Evolutionary conservation across 2,888 invertebrate species (phyloP), one percentile per base, ranked within the genome.

Genomic region (Euclidia mi): DNA sequence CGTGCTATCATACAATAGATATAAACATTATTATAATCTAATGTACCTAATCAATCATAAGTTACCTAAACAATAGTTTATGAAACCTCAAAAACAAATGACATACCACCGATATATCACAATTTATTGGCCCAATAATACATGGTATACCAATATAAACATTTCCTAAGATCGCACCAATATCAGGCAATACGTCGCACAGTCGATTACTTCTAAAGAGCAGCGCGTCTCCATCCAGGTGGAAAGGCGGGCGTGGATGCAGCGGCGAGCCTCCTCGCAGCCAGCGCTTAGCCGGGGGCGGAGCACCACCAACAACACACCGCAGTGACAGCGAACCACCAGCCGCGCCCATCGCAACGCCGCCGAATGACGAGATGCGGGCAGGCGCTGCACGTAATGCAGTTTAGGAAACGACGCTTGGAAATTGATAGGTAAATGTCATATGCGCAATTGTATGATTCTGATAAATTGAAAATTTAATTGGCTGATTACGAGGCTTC

Each of bases 331-430:
- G 91, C 2, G 95, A 94, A 0, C 95, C 95, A 41, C 97, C 97
- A 50, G 97, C 96, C 0, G 97, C 95, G 59, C 96, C 96, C 45
- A 96, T 95, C 15, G 97, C 90, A 32, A 95, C 85, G 71, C 97
- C 96, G 1, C 98, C 97, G 81, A 98, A 98, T 6, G 98, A 98
- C 0, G 98, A 97, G 57, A 98, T 98, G 60, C 97, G 95, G 1
- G 98, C 98, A 32, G 98, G 97, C 34, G 97, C 98, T 97, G 34
- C 4, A 45, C 3, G 31, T 41, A 40, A 45, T 29, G 28, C n/a
- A n/a, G 0, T 41, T 50, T 42, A 0, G 2, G 2, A 18, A n/a
- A 37, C n/a, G 1, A 10, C 32, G 11, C n/a, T n/a, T n/a, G n/a
- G n/a, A n/a, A n/a, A n/a, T n/a, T n/a, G n/a, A n/a, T n/a, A n/a